These are phyloP conservation scores for Eulemur rubriventer DNA, from an alignment of 2,797 vertebrate genomes.

Conservation along the genomic window DNA sequence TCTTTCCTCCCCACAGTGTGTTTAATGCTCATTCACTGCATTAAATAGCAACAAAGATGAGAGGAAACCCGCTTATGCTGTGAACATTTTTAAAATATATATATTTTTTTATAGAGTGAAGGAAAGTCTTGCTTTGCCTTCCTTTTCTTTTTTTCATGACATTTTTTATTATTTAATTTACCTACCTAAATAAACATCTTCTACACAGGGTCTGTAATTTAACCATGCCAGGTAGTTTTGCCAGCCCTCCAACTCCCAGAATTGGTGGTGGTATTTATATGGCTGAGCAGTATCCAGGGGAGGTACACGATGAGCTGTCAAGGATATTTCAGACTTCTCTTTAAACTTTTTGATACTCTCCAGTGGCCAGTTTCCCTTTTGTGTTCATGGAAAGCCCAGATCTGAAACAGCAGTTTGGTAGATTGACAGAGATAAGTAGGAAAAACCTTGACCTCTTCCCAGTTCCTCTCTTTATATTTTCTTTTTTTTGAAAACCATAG, in stretches of 20 bases:
- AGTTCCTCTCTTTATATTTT: neutral
- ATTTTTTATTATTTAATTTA: slow-evolving; percentile 39
- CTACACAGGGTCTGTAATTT: neutral
- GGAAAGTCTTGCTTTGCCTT: slow-evolving; percentile 33
- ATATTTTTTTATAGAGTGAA: neutral
- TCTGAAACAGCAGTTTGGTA: neutral
- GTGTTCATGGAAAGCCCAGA: slow-evolving; percentile 21
- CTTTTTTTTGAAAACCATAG: neutral
- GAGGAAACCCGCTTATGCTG: neutral
- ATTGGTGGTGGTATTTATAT: neutral
- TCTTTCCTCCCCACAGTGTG: neutral
- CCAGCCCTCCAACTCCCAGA: neutral
- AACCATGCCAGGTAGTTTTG: slow-evolving; percentile 17
- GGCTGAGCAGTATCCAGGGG: neutral
- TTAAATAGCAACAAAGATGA: neutral
- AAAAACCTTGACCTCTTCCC: slow-evolving; percentile 38
- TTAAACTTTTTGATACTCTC: neutral
- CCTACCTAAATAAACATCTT: slow-evolving; percentile 26
- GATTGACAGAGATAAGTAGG: slow-evolving; percentile 1
- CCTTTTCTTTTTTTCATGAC: neutral
- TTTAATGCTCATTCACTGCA: neutral
- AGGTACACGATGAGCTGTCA: neutral
- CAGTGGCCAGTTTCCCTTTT: neutral
- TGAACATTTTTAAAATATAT: neutral
- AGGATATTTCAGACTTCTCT: slow-evolving; percentile 47